Conservation (phyloP, 2,888 invertebrate genomes). For the Cylloceria caligata region DNA sequence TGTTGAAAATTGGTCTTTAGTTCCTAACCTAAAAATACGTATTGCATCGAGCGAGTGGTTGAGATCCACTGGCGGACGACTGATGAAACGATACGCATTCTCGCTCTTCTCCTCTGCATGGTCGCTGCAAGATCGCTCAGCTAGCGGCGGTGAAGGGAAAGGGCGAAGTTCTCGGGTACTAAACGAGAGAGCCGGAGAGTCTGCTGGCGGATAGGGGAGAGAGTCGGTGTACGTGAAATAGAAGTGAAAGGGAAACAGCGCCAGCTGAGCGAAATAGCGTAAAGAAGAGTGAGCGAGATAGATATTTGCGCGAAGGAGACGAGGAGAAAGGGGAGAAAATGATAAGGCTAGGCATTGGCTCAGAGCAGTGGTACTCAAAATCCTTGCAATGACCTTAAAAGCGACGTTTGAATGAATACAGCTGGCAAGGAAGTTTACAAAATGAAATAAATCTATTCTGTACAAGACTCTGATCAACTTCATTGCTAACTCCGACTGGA, state of each 20-base stretch:
- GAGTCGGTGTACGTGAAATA: constrained; percentile 52
- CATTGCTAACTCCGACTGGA: neutral
- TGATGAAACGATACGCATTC: constrained; percentile 68
- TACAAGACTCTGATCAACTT: neutral
- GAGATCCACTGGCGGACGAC: constrained; percentile 63
- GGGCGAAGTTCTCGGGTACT: constrained; percentile 22
- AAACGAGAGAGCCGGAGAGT: constrained; percentile 25
- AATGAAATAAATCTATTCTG: constrained; percentile 24
- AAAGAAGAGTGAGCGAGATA: constrained; percentile 49
- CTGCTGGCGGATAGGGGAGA: constrained; percentile 28
- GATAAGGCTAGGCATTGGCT: constrained; percentile 63
- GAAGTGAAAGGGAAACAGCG: constrained; percentile 61
- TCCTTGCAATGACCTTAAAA: constrained; percentile 52
- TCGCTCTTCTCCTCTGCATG: constrained; percentile 34
- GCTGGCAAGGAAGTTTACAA: neutral
- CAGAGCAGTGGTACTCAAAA: constrained; percentile 69
- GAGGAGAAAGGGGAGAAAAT: constrained; percentile 65
- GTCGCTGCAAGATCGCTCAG: constrained; percentile 24
- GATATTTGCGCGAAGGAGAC: constrained; percentile 40
- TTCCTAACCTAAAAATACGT: constrained; percentile 61
- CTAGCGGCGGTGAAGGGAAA: constrained; percentile 13
- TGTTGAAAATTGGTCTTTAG: neutral
- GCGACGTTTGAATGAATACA: constrained; percentile 4
- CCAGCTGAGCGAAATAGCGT: constrained; percentile 31
- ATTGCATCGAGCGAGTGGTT: constrained; percentile 15